Evolutionary conservation across 2,888 invertebrate genomes (phyloP).

Genomic region (Brenthis ino): DNA sequence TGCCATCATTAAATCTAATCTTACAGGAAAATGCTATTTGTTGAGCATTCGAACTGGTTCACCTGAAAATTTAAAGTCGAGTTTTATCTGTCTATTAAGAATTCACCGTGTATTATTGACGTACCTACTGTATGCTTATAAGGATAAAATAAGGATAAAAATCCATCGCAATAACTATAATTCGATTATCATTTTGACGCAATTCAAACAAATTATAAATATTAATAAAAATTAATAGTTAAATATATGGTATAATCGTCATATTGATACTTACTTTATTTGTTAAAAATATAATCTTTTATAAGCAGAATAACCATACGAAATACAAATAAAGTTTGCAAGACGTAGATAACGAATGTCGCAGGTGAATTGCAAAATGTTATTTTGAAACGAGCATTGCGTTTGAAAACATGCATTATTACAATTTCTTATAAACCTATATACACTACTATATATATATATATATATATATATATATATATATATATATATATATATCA

Average conservation of each 20-base stretch:
- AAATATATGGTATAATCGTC: too few species aligned
- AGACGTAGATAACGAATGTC: slow-evolving; percentile 44
- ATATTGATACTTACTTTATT: too few species aligned
- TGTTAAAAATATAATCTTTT: too few species aligned
- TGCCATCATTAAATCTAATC: slow-evolving; percentile 24
- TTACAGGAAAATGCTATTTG: slow-evolving; percentile 22
- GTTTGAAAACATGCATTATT: slow-evolving; percentile 41
- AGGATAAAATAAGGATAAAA: too few species aligned
- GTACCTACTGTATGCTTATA: too few species aligned
- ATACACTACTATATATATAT: too few species aligned
- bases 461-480: too few species aligned
- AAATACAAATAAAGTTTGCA: slow-evolving; percentile 32
- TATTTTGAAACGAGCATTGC: slow-evolving; percentile 31
- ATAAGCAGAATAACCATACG: slow-evolving; percentile 31
- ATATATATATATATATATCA: too few species aligned
- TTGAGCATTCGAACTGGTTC: slow-evolving; percentile 2
- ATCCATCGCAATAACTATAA: too few species aligned
- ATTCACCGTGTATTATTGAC: background rate
- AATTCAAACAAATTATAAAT: too few species aligned
- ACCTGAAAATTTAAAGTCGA: background rate
- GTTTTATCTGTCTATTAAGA: background rate
- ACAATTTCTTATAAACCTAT: slow-evolving; percentile 21
- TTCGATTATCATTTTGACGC: too few species aligned
- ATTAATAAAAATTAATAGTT: background rate
- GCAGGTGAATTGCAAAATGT: slow-evolving; percentile 42